A percentile compares a stretch with the other conserved stretches of the same genome.
phyloP scores from a whole-genome alignment of 2,113 vertebrate genomes.

The Pleuronectes platessa region DNA sequence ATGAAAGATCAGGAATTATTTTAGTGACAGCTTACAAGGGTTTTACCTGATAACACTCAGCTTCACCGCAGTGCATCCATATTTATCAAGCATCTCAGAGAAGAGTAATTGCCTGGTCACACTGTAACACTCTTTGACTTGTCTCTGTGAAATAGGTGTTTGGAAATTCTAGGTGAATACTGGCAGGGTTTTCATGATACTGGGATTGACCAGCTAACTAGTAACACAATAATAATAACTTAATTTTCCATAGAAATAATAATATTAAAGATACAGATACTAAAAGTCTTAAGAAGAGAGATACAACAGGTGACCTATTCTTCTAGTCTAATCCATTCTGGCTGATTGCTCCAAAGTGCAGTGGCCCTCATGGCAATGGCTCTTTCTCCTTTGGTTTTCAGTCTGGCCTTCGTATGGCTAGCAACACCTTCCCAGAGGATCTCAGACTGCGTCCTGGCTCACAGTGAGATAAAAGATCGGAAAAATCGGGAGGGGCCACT shows the following conservation, averaged over 20 bases:
- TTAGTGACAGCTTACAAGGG: neutral
- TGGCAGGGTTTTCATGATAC: neutral
- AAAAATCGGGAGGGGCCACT: too few species aligned
- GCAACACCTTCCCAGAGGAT: too few species aligned
- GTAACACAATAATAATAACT: neutral
- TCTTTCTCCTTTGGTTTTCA: too few species aligned
- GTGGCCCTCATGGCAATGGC: too few species aligned
- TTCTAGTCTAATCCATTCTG: too few species aligned
- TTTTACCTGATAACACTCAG: neutral
- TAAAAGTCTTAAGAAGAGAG: too few species aligned
- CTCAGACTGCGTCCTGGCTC: too few species aligned
- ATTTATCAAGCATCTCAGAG: constrained; percentile 47
- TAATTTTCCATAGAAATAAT: neutral
- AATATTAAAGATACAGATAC: too few species aligned
- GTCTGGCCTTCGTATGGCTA: too few species aligned
- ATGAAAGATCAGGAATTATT: neutral
- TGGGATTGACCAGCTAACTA: neutral
- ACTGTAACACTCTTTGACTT: neutral
- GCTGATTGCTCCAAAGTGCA: too few species aligned
- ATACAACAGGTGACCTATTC: too few species aligned
- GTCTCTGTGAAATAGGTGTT: neutral
- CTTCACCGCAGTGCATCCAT: neutral
- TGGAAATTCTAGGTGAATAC: neutral
- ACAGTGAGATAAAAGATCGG: too few species aligned
- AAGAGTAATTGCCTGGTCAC: neutral